Conservation (phyloP, 2,797 vertebrate species). For the Threskiornis aethiopicus region DNA sequence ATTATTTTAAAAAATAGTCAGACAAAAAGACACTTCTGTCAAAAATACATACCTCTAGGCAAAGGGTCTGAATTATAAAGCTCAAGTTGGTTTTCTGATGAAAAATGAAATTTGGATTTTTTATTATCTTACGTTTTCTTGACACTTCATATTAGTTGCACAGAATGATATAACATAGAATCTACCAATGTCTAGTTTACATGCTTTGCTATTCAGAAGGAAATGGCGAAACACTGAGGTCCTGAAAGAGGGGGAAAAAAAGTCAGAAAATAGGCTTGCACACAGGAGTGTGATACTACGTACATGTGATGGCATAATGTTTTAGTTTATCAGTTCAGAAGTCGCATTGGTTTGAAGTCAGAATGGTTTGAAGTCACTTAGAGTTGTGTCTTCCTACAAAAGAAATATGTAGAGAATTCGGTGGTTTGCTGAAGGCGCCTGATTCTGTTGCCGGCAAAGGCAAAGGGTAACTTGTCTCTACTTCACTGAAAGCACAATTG, state of each 20-base stretch:
- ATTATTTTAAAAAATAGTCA: neutral
- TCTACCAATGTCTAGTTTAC: neutral
- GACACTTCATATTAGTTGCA: neutral
- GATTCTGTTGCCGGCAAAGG: neutral
- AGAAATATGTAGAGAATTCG: neutral
- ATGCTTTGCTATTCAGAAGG: neutral
- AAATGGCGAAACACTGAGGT: neutral
- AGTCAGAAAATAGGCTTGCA: neutral
- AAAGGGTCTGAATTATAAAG: neutral
- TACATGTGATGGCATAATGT: neutral
- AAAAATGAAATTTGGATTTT: neutral
- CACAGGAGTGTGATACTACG: neutral
- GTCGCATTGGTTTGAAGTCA: neutral
- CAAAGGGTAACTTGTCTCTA: neutral
- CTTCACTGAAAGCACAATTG: neutral
- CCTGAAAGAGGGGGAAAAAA: neutral
- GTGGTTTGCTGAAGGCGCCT: neutral
- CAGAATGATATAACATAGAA: neutral
- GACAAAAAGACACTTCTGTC: neutral
- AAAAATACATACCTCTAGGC: neutral
- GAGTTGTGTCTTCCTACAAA: neutral
- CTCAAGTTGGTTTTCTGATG: neutral
- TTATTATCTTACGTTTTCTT: neutral
- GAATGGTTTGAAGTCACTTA: neutral
- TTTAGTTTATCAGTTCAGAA: neutral